These are phyloP conservation scores for Sinosuthora webbiana DNA, from an alignment of 2,113 vertebrate genomes.

Conservation along the genomic window DNA sequence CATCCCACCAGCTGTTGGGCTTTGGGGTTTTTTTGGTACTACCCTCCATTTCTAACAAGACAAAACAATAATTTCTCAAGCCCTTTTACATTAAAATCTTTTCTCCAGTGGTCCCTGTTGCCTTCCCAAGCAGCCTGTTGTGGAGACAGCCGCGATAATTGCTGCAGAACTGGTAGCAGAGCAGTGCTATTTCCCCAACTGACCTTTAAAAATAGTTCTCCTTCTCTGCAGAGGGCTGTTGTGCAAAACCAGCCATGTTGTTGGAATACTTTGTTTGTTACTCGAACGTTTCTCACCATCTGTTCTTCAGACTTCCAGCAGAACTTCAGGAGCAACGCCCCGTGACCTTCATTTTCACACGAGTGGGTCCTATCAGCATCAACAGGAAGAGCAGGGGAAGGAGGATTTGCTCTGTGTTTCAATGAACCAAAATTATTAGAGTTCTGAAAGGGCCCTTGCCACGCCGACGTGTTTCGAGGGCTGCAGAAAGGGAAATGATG, in stretches of 20 bases:
- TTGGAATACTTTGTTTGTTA: neutral
- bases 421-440: neutral
- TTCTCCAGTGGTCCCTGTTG: neutral
- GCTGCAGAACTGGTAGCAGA: neutral
- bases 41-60: neutral
- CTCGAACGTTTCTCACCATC: neutral
- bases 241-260: neutral
- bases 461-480: rapidly evolving
- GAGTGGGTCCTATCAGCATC: neutral
- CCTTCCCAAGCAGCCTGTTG: neutral
- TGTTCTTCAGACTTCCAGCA: neutral
- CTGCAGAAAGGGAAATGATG: neutral
- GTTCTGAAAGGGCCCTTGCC: neutral
- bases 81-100: neutral
- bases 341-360: neutral
- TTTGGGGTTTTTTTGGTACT: neutral
- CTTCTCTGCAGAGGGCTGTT: neutral
- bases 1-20: neutral
- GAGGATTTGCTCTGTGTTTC: neutral
- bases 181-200: neutral
- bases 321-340: neutral
- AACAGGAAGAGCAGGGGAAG: neutral
- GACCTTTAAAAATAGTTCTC: conserved; percentile 34
- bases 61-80: neutral
- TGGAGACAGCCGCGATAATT: neutral